Evolutionary conservation across 1,140 invertebrate species (phyloP).

Genomic region (Papilio xuthus): DNA sequence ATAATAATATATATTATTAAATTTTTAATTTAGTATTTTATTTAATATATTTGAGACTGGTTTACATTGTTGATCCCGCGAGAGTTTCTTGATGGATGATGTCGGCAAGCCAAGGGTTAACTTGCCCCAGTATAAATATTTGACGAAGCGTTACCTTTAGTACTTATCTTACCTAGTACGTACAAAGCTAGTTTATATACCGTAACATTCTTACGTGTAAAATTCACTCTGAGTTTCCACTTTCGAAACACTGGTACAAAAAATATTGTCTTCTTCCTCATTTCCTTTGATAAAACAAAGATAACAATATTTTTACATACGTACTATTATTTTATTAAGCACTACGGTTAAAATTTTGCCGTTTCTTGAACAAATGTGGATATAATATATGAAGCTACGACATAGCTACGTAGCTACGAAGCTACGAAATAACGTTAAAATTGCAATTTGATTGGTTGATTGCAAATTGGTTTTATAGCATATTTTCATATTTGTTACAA

Average conservation of each 20-base stretch:
- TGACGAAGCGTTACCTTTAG: conserved; percentile 54
- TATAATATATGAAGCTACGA: no score
- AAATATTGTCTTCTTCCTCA: background rate
- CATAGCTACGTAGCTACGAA: no score
- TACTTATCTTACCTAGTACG: conserved; percentile 19
- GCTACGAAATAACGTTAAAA: no score
- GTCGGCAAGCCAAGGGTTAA: conserved; percentile 66
- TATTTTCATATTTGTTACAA: background rate
- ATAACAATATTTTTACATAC: no score
- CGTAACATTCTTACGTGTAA: background rate
- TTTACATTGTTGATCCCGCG: conserved; percentile 70
- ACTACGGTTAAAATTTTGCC: no score
- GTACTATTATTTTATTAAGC: no score
- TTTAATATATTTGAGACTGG: background rate
- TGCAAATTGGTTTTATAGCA: no score
- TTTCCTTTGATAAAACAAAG: background rate
- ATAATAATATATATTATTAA: no score
- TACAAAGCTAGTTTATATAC: background rate
- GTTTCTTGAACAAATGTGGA: no score
- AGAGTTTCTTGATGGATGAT: conserved; percentile 71
- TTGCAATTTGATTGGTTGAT: no score
- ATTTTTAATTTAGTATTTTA: background rate
- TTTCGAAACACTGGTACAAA: no score
- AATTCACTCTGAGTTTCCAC: no score
- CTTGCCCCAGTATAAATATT: conserved; percentile 77